Percentiles rank a stretch among this genome's conserved stretches.
Conservation (phyloP, 2,888 invertebrate species). For the Sarcophaga rosellei region DNA sequence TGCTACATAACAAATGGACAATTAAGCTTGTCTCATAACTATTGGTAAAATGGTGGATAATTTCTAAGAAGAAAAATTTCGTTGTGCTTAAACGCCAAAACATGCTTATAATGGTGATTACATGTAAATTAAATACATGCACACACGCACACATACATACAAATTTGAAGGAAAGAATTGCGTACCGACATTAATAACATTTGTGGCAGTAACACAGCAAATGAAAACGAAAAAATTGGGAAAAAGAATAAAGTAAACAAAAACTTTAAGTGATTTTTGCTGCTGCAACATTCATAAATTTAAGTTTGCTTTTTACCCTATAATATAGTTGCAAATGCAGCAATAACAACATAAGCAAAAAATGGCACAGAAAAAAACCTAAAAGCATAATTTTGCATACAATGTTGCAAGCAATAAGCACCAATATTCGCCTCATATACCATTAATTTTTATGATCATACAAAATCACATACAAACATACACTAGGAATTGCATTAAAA, state of each 20-base stretch:
- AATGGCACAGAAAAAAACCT: neutral
- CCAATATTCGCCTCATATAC: conserved; percentile 61
- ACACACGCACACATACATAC: neutral
- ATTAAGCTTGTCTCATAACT: conserved; percentile 62
- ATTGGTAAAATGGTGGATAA: conserved; percentile 51
- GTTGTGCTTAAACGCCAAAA: conserved; percentile 20
- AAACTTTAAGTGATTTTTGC: conserved; percentile 60
- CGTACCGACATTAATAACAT: neutral
- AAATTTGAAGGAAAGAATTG: neutral
- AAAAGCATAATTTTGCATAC: conserved; percentile 54
- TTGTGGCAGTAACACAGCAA: neutral
- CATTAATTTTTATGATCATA: conserved; percentile 67
- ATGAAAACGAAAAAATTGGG: neutral
- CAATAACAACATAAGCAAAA: conserved; percentile 24
- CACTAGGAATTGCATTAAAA: too few relatives aligned
- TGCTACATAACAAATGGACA: conserved; percentile 51
- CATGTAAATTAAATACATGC: too few relatives aligned
- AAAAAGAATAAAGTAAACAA: conserved; percentile 47
- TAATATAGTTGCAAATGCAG: conserved; percentile 12
- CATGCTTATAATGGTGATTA: too few relatives aligned
- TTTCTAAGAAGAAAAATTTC: conserved; percentile 10
- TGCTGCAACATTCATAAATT: conserved; percentile 25
- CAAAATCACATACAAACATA: conserved; percentile 5
- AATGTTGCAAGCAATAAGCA: conserved; percentile 64
- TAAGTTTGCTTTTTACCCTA: conserved; percentile 3